Evolutionary conservation across 2,888 invertebrate species (phyloP).

Genomic region (Tromatobia lineatoria): DNA sequence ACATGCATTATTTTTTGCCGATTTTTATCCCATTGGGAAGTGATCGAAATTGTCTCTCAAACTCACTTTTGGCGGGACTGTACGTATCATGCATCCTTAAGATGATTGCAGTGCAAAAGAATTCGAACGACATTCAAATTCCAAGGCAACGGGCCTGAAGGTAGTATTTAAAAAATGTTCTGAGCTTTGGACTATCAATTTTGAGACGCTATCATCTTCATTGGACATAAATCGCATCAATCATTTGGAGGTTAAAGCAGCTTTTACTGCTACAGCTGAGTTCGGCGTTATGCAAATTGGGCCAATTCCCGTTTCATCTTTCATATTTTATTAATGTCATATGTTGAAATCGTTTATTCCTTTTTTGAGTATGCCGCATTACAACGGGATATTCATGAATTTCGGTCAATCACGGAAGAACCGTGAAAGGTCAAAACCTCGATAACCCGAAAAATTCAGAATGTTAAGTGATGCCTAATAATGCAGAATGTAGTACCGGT

Average conservation of each 20-base stretch:
- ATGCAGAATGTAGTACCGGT: background rate
- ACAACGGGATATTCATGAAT: conserved; percentile 19
- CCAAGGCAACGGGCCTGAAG: background rate
- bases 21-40: no score
- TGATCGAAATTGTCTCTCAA: no score
- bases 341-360: background rate
- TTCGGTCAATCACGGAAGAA: background rate
- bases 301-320: conserved; percentile 7
- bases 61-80: no score
- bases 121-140: background rate
- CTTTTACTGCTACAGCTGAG: background rate
- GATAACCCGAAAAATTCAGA: conserved; percentile 5
- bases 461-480: background rate
- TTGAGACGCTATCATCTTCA: background rate
- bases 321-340: conserved; percentile 8
- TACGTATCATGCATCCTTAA: no score
- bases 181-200: conserved; percentile 31
- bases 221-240: conserved; percentile 34
- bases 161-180: background rate
- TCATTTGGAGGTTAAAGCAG: conserved; percentile 51
- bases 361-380: background rate
- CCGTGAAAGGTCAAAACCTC: conserved; percentile 1
- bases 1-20: no score
- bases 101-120: background rate
- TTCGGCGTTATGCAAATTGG: conserved; percentile 31